Conservation (phyloP, 2,797 vertebrate species). For the Anguilla obscura region DNA sequence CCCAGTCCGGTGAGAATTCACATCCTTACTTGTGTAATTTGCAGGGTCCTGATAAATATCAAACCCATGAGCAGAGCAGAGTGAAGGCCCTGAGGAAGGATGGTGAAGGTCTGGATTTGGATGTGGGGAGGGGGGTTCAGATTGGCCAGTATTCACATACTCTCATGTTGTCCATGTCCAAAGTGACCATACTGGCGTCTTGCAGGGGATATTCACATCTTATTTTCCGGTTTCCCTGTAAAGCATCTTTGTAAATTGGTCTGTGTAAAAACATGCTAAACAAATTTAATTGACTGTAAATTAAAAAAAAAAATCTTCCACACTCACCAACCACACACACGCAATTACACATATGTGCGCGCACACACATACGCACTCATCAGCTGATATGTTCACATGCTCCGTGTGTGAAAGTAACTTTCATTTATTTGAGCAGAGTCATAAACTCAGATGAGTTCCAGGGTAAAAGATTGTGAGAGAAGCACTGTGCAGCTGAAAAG, state of each 20-base stretch:
- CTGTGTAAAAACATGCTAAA: background rate
- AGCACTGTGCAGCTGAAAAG: background rate
- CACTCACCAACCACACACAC: background rate
- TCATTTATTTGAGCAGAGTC: background rate
- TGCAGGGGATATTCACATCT: background rate
- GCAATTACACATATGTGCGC: background rate
- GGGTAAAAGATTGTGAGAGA: slow-evolving; percentile 29
- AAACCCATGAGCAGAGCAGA: slow-evolving; percentile 8
- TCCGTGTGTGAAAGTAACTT: background rate
- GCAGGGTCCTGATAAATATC: slow-evolving; percentile 31
- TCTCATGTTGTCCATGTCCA: background rate
- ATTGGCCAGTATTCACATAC: background rate
- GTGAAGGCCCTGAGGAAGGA: background rate
- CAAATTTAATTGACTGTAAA: background rate
- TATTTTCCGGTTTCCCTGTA: background rate
- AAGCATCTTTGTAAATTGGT: background rate
- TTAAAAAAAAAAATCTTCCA: background rate
- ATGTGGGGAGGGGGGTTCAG: background rate
- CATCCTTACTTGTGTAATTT: slow-evolving; percentile 41
- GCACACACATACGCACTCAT: background rate
- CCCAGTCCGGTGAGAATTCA: slow-evolving; percentile 36
- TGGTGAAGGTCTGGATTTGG: background rate
- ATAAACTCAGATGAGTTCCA: slow-evolving; percentile 25
- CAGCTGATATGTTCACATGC: background rate
- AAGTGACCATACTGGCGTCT: background rate